Evolutionary conservation across 2,113 vertebrate genomes (phyloP).

Genomic region (Rafetus swinhoei): DNA sequence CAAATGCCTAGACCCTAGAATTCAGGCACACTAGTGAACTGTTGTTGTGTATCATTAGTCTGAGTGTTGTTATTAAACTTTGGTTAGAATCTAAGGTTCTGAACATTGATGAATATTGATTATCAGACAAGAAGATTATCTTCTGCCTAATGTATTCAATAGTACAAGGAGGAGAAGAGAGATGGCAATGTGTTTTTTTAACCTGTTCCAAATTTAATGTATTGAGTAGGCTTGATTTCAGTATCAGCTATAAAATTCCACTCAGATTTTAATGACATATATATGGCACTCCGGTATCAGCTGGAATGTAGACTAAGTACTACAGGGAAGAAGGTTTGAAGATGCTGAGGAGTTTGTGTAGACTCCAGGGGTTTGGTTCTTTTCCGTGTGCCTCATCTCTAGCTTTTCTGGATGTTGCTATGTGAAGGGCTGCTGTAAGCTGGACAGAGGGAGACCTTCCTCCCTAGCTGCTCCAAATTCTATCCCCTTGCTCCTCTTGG

Average conservation of each 20-base stretch:
- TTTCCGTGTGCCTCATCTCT: background rate
- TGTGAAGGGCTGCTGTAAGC: background rate
- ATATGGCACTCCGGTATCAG: background rate
- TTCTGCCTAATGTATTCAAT: constrained; percentile 12
- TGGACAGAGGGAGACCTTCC: background rate
- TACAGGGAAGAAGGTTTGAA: background rate
- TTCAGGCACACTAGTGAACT: background rate
- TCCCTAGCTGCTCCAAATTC: background rate
- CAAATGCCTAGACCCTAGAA: constrained; percentile 15
- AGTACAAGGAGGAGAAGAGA: background rate
- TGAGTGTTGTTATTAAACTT: constrained; percentile 21
- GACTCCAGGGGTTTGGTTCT: background rate
- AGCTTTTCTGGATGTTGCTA: background rate
- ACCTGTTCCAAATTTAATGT: constrained; percentile 44
- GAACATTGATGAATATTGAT: constrained; percentile 33
- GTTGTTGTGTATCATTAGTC: constrained; percentile 2
- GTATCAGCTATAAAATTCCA: constrained; percentile 46
- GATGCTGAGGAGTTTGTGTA: background rate
- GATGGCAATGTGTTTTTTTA: constrained; percentile 20
- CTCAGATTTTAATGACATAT: constrained; percentile 35
- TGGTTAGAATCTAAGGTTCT: constrained; percentile 32
- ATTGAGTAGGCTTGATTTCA: constrained; percentile 38
- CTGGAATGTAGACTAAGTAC: constrained; percentile 23
- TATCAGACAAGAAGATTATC: constrained; percentile 20
- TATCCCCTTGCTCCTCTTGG: background rate